phyloP scores from a whole-genome alignment of 1,140 invertebrate genomes.

The Schmidtea mediterranea region DNA sequence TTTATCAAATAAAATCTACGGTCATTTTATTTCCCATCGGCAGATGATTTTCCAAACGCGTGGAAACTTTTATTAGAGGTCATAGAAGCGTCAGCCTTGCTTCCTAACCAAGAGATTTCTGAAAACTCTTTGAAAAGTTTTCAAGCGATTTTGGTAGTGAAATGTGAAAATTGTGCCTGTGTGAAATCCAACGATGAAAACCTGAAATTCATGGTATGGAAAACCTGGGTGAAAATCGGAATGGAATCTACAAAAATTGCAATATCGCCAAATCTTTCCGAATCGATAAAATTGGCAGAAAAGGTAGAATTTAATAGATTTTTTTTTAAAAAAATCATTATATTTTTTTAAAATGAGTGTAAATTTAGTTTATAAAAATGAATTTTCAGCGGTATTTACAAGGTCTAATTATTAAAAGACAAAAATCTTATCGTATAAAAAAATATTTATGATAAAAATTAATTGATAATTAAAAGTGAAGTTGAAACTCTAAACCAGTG shows the following conservation, averaged over 20 bases:
- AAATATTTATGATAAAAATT: too few species aligned
- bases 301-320: constrained; percentile 1
- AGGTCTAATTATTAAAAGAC: too few species aligned
- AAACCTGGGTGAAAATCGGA: constrained; percentile 57
- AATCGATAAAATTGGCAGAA: constrained; percentile 15
- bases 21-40: neutral
- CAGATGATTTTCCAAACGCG: constrained; percentile 53
- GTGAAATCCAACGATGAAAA: constrained; percentile 15
- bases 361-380: too few species aligned
- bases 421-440: too few species aligned
- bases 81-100: constrained; percentile 62
- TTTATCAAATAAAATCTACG: neutral
- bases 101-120: constrained; percentile 74
- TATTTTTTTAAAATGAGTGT: too few species aligned
- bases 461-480: neutral
- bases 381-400: too few species aligned
- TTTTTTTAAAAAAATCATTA: too few species aligned
- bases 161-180: constrained; percentile 7
- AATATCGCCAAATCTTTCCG: constrained; percentile 17
- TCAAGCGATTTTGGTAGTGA: constrained; percentile 47
- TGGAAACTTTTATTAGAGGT: constrained; percentile 72
- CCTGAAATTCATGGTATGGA: constrained; percentile 50
- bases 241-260: constrained; percentile 42
- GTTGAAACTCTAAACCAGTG: too few species aligned
- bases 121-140: constrained; percentile 73